These are phyloP conservation scores for Oasisia sp. DNA, from an alignment of 2,888 invertebrate genomes.

Conservation along the genomic window DNA sequence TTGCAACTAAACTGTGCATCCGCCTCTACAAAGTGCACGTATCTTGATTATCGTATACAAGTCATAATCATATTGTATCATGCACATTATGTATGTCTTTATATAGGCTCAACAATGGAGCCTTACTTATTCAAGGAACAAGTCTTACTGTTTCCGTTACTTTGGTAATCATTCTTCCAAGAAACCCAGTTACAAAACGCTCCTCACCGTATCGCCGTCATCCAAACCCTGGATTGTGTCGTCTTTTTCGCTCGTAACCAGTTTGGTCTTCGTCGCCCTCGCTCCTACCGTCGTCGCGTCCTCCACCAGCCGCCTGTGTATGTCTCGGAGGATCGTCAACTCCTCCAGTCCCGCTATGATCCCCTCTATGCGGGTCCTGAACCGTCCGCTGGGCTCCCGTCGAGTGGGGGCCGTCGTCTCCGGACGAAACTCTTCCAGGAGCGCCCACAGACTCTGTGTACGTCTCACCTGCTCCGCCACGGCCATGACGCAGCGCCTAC, in stretches of 20 bases:
- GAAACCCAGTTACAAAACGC: not conserved
- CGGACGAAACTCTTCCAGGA: not conserved
- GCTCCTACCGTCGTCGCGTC: not conserved
- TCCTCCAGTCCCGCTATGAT: not conserved
- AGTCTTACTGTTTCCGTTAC: not conserved
- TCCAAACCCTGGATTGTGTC: not conserved
- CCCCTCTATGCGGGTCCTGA: constrained; percentile 3
- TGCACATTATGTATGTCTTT: not conserved
- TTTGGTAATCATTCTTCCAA: not conserved
- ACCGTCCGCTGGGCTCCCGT: not conserved
- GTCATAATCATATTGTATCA: not conserved
- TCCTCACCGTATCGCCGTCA: not conserved
- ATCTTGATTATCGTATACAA: not conserved
- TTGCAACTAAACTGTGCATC: not conserved
- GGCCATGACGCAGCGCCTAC: not conserved
- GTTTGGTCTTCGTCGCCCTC: not conserved
- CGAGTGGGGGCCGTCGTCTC: not conserved
- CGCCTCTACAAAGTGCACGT: not conserved
- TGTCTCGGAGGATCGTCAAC: not conserved
- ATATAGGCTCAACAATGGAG: not conserved
- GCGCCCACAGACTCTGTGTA: not conserved
- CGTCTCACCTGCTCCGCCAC: not conserved
- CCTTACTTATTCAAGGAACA: not conserved
- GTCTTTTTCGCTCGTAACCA: not conserved
- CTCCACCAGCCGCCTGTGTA: not conserved